Percentiles rank a stretch among this genome's conserved stretches.
Conservation (phyloP, 1,140 invertebrate species). For the Lethocerus indicus region DNA sequence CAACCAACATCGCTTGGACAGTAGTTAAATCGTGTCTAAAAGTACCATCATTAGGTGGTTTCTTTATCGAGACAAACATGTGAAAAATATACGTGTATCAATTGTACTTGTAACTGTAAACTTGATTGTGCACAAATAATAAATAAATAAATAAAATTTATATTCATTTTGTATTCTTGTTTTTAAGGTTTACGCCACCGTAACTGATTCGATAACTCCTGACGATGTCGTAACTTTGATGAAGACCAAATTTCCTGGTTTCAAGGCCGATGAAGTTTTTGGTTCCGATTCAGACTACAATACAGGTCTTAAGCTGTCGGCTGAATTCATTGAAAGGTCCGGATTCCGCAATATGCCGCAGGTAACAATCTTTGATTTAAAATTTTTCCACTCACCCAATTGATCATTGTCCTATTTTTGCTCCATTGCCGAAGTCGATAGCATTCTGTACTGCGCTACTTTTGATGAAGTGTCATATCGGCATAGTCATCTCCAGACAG, state of each 20-base stretch:
- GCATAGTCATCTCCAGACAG: too few species aligned
- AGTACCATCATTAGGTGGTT: too few species aligned
- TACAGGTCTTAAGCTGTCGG: conserved; percentile 62
- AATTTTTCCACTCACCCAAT: too few species aligned
- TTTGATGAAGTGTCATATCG: too few species aligned
- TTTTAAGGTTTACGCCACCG: conserved; percentile 27
- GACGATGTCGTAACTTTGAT: conserved; percentile 54
- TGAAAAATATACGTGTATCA: not conserved
- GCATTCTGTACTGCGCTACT: not conserved
- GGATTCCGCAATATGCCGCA: conserved; percentile 61
- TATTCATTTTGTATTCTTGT: conserved; percentile 15
- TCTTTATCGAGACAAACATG: not conserved
- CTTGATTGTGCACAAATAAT: conserved; percentile 2
- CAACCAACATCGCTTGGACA: too few species aligned
- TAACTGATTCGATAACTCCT: conserved; percentile 32
- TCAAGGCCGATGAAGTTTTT: conserved; percentile 63
- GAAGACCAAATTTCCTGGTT: conserved; percentile 41
- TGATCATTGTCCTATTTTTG: not conserved
- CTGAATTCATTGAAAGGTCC: conserved; percentile 67
- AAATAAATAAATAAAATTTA: conserved; percentile 2
- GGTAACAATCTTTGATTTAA: conserved; percentile 20
- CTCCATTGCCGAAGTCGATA: not conserved
- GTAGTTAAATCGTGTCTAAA: too few species aligned
- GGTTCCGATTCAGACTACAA: conserved; percentile 83
- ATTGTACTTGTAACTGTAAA: not conserved